Conservation (phyloP, 2,888 invertebrate genomes). For the Empis stercorea region DNA sequence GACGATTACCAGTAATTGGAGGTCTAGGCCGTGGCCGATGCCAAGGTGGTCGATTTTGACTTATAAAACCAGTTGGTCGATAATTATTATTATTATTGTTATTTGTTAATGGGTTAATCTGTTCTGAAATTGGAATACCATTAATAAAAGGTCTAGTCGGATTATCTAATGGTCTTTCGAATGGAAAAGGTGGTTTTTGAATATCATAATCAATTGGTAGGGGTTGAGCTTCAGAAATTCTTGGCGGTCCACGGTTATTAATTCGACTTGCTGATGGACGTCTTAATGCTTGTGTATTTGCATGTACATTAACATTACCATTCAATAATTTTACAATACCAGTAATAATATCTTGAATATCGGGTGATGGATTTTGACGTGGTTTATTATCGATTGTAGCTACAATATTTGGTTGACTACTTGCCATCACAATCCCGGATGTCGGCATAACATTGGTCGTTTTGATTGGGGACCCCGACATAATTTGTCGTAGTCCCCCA, state of each 20-base stretch:
- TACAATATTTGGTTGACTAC: constrained; percentile 28
- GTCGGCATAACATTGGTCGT: constrained; percentile 28
- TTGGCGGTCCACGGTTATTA: constrained; percentile 80
- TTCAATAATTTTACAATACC: constrained; percentile 79
- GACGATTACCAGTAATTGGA: constrained; percentile 33
- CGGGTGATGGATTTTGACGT: constrained; percentile 51
- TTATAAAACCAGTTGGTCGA: constrained; percentile 43
- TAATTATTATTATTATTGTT: constrained; percentile 38
- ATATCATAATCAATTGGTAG: constrained; percentile 43
- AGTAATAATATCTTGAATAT: constrained; percentile 82
- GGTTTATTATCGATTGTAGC: constrained; percentile 25
- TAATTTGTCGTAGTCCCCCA: constrained; percentile 35
- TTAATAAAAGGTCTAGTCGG: constrained; percentile 48
- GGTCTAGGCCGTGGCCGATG: constrained; percentile 48
- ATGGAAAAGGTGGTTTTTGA: constrained; percentile 49
- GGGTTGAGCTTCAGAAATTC: constrained; percentile 64
- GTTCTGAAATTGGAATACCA: constrained; percentile 61
- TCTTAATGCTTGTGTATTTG: constrained; percentile 54
- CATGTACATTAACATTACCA: constrained; percentile 76
- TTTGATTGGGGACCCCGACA: constrained; percentile 36
- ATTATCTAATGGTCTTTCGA: constrained; percentile 50
- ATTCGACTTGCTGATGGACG: constrained; percentile 65
- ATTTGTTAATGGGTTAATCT: constrained; percentile 49
- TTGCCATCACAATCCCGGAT: constrained; percentile 40
- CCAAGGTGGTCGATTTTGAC: constrained; percentile 51